These are phyloP conservation scores for Silurus meridionalis DNA, from an alignment of 2,113 vertebrate genomes.

Conservation along the genomic window DNA sequence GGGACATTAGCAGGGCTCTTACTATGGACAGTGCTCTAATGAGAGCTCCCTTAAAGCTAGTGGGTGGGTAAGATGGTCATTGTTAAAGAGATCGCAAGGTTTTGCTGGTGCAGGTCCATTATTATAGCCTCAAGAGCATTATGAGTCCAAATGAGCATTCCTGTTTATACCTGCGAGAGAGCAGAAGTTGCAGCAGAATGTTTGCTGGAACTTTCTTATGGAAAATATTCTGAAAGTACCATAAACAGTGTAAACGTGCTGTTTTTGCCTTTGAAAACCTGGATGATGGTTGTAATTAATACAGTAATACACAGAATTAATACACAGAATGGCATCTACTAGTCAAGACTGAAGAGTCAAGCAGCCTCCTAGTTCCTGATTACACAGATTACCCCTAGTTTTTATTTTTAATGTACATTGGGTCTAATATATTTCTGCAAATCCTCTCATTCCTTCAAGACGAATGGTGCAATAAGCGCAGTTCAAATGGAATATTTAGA, in stretches of 20 bases:
- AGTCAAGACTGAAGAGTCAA: neutral
- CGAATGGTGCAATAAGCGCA: neutral
- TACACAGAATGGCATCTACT: neutral
- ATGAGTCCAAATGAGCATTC: constrained; percentile 22
- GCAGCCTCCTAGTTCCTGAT: neutral
- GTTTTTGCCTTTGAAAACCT: neutral
- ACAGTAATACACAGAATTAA: neutral
- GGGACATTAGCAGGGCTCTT: constrained; percentile 17
- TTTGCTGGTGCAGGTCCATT: neutral
- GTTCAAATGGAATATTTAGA: neutral
- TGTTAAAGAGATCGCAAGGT: constrained; percentile 11
- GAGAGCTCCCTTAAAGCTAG: constrained; percentile 30
- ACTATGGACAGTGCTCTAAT: constrained; percentile 21
- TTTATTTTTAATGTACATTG: neutral
- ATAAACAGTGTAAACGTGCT: neutral
- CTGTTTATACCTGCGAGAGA: constrained; percentile 25
- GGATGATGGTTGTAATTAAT: neutral
- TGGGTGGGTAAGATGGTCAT: neutral
- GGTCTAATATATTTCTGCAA: neutral
- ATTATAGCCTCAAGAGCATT: constrained; percentile 10
- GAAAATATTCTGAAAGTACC: neutral
- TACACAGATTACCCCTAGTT: neutral
- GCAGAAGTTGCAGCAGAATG: constrained; percentile 2
- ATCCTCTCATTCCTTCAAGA: neutral
- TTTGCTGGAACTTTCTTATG: neutral